Evolutionary conservation across 2,797 vertebrate species (phyloP).

Genomic region (Macrochelys suwanniensis): DNA sequence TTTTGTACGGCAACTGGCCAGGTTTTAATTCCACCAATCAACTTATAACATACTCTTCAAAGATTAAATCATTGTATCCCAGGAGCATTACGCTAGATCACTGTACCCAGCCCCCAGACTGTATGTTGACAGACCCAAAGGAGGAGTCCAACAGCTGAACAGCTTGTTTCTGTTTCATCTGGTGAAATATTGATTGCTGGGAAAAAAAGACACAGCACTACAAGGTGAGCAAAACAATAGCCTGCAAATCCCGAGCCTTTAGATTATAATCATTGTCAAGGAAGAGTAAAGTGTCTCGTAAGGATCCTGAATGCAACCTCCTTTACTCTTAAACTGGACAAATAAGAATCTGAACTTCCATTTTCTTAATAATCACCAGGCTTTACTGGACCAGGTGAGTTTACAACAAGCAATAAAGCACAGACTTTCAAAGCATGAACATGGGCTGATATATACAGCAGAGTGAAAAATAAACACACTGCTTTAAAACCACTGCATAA

Average conservation of each 20-base stretch:
- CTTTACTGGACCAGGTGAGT: slow-evolving; percentile 18
- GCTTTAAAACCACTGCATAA: slow-evolving; percentile 41
- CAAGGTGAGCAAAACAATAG: slow-evolving; percentile 11
- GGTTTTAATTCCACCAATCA: slow-evolving; percentile 54
- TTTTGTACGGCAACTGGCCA: slow-evolving; percentile 30
- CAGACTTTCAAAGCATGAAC: background rate
- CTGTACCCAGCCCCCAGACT: background rate
- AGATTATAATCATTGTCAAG: slow-evolving; percentile 26
- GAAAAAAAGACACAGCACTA: background rate
- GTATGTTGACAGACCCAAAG: background rate
- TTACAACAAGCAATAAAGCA: slow-evolving; percentile 35
- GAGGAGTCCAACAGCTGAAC: slow-evolving; percentile 32
- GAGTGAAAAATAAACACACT: slow-evolving; percentile 40
- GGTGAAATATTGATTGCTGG: slow-evolving; percentile 53
- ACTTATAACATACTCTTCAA: slow-evolving; percentile 23
- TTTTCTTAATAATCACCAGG: background rate
- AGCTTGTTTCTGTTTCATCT: slow-evolving; percentile 33
- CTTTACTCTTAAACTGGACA: background rate
- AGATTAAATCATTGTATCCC: slow-evolving; percentile 26
- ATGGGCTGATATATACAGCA: background rate
- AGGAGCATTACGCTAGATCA: background rate
- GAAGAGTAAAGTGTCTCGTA: background rate
- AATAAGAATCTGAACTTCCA: background rate
- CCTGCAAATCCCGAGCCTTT: slow-evolving; percentile 46
- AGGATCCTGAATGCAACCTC: slow-evolving; percentile 27